phyloP scores from a whole-genome alignment of 2,888 invertebrate species.

The Tuberolachnus salignus region DNA sequence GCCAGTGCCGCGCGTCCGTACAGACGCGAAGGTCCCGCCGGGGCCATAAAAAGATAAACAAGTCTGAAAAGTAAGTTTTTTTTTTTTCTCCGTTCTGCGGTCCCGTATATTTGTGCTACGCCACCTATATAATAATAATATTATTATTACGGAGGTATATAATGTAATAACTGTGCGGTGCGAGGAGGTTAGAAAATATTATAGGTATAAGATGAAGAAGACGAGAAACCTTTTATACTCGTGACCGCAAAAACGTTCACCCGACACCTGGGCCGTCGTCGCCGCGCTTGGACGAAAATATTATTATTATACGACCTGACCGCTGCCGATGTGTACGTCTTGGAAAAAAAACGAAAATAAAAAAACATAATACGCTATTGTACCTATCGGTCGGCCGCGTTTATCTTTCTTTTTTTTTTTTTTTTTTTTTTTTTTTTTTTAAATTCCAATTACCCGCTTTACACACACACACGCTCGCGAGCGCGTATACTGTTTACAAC shows the following conservation, averaged over 20 bases:
- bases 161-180: no score
- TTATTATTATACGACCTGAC: slow-evolving; percentile 37
- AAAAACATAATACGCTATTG: slow-evolving; percentile 29
- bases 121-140: no score
- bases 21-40: background rate
- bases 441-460: slow-evolving; percentile 40
- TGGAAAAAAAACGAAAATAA: background rate
- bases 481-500: background rate
- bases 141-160: background rate
- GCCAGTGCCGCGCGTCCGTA: slow-evolving; percentile 12
- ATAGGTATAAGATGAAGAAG: background rate
- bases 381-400: slow-evolving; percentile 22
- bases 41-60: slow-evolving; percentile 43
- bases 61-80: slow-evolving; percentile 29
- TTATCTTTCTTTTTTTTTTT: no score
- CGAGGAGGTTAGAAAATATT: no score
- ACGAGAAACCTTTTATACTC: slow-evolving; percentile 40
- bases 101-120: slow-evolving; percentile 25
- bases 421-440: no score
- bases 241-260: slow-evolving; percentile 47
- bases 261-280: slow-evolving; percentile 46
- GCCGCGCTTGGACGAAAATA: slow-evolving; percentile 23
- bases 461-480: background rate
- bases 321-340: slow-evolving; percentile 38
- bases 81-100: slow-evolving; percentile 16